Conservation (phyloP, 2,113 vertebrate genomes). For the Opisthocomus hoazin region DNA sequence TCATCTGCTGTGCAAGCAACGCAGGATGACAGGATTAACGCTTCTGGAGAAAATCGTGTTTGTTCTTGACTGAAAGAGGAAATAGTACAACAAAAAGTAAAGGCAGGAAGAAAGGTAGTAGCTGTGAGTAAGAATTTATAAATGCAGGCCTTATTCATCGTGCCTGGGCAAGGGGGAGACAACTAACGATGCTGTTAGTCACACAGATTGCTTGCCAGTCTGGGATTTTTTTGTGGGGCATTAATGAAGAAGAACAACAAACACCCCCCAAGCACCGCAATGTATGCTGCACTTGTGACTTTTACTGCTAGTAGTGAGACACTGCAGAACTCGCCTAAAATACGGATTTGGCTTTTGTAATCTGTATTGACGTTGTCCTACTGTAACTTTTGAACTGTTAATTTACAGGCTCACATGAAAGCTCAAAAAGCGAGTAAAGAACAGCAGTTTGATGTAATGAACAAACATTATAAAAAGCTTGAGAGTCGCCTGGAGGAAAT, state of each 20-base stretch:
- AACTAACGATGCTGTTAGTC: not conserved
- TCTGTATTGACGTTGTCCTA: not conserved
- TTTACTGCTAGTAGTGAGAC: not conserved
- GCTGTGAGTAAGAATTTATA: not conserved
- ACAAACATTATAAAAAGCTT: conserved; percentile 75
- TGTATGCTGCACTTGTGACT: not conserved
- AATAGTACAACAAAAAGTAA: not conserved
- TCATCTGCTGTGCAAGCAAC: not conserved
- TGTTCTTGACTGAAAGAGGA: conserved; percentile 20
- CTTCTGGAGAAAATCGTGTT: conserved; percentile 1
- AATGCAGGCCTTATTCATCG: not conserved
- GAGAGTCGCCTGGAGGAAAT: conserved; percentile 84
- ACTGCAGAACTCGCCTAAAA: not conserved
- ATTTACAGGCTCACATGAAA: conserved; percentile 76
- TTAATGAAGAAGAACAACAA: not conserved
- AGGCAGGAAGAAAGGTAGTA: not conserved
- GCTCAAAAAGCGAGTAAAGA: conserved; percentile 72
- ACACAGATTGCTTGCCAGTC: not conserved
- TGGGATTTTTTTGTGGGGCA: not conserved
- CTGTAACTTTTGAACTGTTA: not conserved
- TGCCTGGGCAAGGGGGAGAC: not conserved
- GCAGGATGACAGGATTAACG: conserved; percentile 4
- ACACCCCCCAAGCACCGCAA: not conserved
- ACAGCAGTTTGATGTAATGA: conserved; percentile 82
- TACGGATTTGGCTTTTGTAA: not conserved